Percentiles rank a stretch among this genome's conserved stretches.
These are phyloP conservation scores for Seira sanloemensis DNA, from an alignment of 2,888 invertebrate species.

Conservation along the genomic window DNA sequence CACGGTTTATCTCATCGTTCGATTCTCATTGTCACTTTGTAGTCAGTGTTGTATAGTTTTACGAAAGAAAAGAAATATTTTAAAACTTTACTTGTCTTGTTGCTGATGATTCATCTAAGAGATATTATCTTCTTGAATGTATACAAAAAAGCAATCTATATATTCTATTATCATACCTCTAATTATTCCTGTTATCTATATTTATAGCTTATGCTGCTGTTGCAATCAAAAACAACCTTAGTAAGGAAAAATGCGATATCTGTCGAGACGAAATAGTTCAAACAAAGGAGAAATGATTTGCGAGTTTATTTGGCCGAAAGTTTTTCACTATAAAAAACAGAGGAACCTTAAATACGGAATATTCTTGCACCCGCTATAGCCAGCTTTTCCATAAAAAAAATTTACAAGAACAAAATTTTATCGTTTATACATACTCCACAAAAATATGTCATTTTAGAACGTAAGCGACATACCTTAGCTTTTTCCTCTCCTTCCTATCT, in stretches of 20 bases:
- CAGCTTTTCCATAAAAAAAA: constrained; percentile 1
- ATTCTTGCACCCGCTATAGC: constrained; percentile 4
- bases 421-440: constrained; percentile 6
- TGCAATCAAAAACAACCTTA: constrained; percentile 3
- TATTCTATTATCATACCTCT: constrained; percentile 2
- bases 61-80: not conserved
- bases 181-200: not conserved
- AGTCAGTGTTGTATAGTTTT: not conserved
- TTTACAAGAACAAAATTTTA: not conserved
- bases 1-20: not conserved
- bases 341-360: not conserved
- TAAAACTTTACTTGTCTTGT: not conserved
- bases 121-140: not conserved
- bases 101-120: not conserved
- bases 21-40: not conserved
- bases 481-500: not conserved
- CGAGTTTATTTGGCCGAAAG: constrained; percentile 18
- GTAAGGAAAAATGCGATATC: not conserved
- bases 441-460: not conserved
- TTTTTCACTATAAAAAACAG: constrained; percentile 6
- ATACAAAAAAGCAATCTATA: not conserved
- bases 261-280: not conserved
- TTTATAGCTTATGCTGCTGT: not conserved
- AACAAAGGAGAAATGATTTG: not conserved
- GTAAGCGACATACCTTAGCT: not conserved